Conservation (phyloP, 1,140 invertebrate species). For the Octopus sinensis region DNA sequence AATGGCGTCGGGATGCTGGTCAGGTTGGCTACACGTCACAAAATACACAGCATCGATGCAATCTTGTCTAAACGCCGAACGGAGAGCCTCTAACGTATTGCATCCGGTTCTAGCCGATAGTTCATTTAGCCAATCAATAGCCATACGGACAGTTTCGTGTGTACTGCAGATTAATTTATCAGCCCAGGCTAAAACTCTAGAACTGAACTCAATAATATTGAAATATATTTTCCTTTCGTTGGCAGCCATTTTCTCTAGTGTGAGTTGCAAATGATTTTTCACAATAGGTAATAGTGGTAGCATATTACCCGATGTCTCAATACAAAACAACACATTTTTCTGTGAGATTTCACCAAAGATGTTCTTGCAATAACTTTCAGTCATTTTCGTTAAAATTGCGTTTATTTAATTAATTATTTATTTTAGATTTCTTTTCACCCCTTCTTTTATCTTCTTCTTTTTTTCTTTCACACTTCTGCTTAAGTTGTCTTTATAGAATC, state of each 20-base stretch:
- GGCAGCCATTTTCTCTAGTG: constrained; percentile 43
- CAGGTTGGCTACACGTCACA: constrained; percentile 56
- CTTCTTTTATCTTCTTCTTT: no score
- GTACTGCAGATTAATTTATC: constrained; percentile 56
- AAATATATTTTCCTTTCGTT: constrained; percentile 41
- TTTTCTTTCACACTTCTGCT: no score
- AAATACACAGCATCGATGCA: constrained; percentile 53
- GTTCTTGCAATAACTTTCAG: constrained; percentile 16
- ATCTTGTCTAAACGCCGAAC: constrained; percentile 50
- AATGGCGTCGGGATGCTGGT: constrained; percentile 53
- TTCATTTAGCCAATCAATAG: constrained; percentile 51
- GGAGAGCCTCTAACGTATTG: constrained; percentile 53
- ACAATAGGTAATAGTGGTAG: constrained; percentile 50
- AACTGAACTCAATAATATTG: constrained; percentile 56
- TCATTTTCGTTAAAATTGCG: no score
- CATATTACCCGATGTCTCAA: constrained; percentile 58
- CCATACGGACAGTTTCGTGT: constrained; percentile 52
- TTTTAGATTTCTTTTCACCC: no score
- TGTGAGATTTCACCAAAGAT: constrained; percentile 51
- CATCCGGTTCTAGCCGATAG: constrained; percentile 54
- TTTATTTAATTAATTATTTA: no score
- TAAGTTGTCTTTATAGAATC: no score
- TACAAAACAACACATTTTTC: constrained; percentile 53
- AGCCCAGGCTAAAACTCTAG: constrained; percentile 55
- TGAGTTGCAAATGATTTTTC: constrained; percentile 54